phyloP scores from a whole-genome alignment of 2,797 vertebrate species.

The Protosalanx chinensis region DNA sequence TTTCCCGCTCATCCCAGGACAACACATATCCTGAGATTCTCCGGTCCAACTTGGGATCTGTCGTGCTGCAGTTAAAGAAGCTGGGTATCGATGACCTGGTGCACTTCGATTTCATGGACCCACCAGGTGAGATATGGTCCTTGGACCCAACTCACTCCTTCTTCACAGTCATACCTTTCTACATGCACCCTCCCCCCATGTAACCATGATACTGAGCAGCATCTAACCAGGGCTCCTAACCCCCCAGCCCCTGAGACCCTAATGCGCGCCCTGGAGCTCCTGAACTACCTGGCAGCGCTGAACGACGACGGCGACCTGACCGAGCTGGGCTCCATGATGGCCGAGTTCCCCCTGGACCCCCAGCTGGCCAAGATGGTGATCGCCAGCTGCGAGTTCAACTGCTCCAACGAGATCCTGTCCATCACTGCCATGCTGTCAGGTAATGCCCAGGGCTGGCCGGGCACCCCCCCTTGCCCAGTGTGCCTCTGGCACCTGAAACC shows the following conservation, averaged over 20 bases:
- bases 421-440: constrained; percentile 99
- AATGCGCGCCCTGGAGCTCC: constrained; percentile 96
- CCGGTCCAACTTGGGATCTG: constrained; percentile 95
- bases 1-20: constrained; percentile 72
- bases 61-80: constrained; percentile 97
- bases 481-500: neutral
- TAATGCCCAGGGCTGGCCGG: constrained; percentile 80
- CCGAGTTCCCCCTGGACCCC: constrained; percentile 96
- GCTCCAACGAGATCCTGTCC: constrained; percentile 99
- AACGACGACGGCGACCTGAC: constrained; percentile 98
- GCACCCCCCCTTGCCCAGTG: too few relatives aligned
- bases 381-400: constrained; percentile 99
- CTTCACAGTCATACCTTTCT: too few relatives aligned
- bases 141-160: neutral
- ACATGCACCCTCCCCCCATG: neutral
- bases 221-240: neutral
- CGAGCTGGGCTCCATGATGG: constrained; percentile 99
- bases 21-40: constrained; percentile 99
- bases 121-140: constrained; percentile 80
- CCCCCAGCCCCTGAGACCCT: constrained; percentile 88
- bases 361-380: constrained; percentile 99
- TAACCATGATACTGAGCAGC: neutral
- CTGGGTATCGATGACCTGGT: constrained; percentile 98
- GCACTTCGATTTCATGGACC: constrained; percentile 99
- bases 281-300: constrained; percentile 96